Evolutionary conservation across 2,113 vertebrate genomes (phyloP).

Genomic region (Plecturocebus donacophilus): DNA sequence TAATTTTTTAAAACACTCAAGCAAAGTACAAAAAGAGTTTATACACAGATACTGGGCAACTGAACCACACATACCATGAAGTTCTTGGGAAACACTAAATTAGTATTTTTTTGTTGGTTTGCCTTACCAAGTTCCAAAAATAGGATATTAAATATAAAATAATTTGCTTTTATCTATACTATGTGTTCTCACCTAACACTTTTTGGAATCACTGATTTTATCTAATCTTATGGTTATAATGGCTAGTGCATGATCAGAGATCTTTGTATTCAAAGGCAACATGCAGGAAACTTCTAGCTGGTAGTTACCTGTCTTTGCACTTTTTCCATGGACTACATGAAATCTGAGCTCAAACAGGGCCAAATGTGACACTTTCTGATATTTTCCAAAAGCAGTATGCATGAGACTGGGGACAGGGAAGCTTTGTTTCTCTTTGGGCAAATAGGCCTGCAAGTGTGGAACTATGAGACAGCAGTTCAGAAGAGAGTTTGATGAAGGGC

Average conservation of each 20-base stretch:
- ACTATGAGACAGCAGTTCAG: background rate
- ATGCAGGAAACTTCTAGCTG: background rate
- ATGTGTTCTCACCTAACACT: slow-evolving; percentile 10
- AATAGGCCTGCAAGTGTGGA: background rate
- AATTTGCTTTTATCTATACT: slow-evolving; percentile 11
- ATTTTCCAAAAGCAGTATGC: background rate
- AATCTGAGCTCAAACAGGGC: background rate
- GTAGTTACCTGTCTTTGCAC: background rate
- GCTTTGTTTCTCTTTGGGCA: background rate
- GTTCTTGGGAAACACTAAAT: background rate
- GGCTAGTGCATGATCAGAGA: background rate
- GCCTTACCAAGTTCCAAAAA: background rate
- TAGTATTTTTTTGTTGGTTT: slow-evolving; percentile 9
- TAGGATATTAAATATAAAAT: slow-evolving; percentile 44
- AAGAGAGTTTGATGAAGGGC: background rate
- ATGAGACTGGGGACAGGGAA: background rate
- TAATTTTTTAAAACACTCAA: slow-evolving; percentile 26
- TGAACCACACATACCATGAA: background rate
- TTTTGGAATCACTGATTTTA: background rate
- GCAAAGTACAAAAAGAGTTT: slow-evolving; percentile 4
- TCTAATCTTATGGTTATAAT: slow-evolving; percentile 40
- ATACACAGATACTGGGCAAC: background rate
- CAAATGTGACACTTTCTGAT: slow-evolving; percentile 15
- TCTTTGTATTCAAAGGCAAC: background rate
- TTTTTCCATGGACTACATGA: slow-evolving; percentile 3